phyloP scores from a whole-genome alignment of 2,113 vertebrate species.

The Pseudopodoces humilis region DNA sequence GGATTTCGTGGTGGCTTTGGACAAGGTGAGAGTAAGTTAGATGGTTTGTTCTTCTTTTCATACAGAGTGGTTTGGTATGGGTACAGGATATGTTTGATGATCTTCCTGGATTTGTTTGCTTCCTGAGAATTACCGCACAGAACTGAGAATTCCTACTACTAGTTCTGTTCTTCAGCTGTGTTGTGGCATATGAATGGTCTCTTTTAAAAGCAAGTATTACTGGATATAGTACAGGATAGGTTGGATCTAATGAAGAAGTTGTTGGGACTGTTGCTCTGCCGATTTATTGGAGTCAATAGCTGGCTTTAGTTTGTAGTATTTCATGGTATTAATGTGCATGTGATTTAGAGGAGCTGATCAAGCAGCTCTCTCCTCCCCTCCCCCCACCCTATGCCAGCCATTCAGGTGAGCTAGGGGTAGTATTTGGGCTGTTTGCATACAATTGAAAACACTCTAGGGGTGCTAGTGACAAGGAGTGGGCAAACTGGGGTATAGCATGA shows the following conservation, averaged over 20 bases:
- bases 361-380: too few relatives aligned
- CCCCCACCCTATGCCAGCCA: neutral
- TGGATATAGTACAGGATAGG: neutral
- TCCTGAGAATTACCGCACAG: neutral
- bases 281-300: neutral
- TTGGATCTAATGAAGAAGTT: neutral
- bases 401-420: fast-evolving
- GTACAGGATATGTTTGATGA: neutral
- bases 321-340: neutral
- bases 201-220: neutral
- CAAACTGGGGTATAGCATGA: too few relatives aligned
- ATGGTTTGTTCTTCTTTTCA: too few relatives aligned
- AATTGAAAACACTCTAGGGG: neutral
- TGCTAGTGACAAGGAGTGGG: neutral
- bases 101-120: neutral
- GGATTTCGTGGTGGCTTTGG: too few relatives aligned
- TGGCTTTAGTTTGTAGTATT: neutral
- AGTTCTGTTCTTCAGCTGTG: neutral
- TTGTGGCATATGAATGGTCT: neutral
- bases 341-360: neutral
- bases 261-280: neutral
- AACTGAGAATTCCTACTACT: neutral
- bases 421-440: neutral
- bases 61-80: neutral
- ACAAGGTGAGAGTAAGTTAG: too few relatives aligned